These are phyloP conservation scores for Meda fulgida DNA, from an alignment of 2,797 vertebrate species.

Conservation along the genomic window DNA sequence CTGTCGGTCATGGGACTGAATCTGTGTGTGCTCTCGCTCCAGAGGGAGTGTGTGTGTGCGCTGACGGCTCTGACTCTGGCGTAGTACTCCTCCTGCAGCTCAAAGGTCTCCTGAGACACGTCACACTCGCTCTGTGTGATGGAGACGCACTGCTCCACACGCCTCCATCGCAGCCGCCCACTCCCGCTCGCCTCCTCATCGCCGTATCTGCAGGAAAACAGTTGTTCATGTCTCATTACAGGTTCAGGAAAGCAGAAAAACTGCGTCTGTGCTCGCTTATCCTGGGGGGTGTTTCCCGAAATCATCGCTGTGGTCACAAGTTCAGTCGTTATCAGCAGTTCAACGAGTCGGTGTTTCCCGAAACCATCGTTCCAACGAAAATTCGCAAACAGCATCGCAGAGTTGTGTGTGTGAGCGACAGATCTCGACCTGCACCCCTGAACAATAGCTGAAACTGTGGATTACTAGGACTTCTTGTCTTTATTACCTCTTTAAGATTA, in stretches of 20 bases:
- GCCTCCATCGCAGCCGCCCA: constrained; percentile 67
- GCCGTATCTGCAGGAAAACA: constrained; percentile 72
- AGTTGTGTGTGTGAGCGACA: too few relatives aligned
- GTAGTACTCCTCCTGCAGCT: constrained; percentile 67
- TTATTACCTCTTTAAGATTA: too few relatives aligned
- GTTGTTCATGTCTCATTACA: accelerated
- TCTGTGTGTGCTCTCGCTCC: constrained; percentile 63
- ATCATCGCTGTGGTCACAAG: too few relatives aligned
- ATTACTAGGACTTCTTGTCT: too few relatives aligned
- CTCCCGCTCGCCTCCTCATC: constrained; percentile 55
- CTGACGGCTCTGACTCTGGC: constrained; percentile 69
- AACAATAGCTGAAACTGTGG: too few relatives aligned
- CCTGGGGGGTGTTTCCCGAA: too few relatives aligned
- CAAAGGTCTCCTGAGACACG: constrained; percentile 71
- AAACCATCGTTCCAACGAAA: too few relatives aligned
- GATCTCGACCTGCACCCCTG: too few relatives aligned
- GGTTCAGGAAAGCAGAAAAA: not conserved
- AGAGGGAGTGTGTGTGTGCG: constrained; percentile 61
- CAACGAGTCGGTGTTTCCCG: too few relatives aligned
- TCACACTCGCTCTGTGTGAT: constrained; percentile 70
- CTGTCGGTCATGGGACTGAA: constrained; percentile 75
- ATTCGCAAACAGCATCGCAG: too few relatives aligned
- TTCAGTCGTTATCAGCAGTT: too few relatives aligned
- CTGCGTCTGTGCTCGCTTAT: not conserved
- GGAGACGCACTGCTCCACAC: constrained; percentile 61